A percentile compares a stretch with the other conserved stretches of the same genome.
Conservation (phyloP, 2,888 invertebrate species). For the Andrena dorsata region DNA sequence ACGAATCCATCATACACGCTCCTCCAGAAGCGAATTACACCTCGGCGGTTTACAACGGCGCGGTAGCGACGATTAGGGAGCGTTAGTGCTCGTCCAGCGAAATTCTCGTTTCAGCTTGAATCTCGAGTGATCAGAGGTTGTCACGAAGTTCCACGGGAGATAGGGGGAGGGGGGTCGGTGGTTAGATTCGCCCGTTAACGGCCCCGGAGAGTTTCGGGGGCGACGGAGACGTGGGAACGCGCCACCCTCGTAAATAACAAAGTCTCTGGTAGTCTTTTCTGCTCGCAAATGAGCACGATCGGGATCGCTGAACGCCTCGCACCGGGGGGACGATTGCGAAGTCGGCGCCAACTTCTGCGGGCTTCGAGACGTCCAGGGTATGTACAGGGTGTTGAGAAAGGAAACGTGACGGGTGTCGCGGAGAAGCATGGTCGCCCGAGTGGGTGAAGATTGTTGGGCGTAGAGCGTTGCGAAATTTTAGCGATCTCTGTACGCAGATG, state of each 20-base stretch:
- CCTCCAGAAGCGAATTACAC: background rate
- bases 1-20: slow-evolving; percentile 22
- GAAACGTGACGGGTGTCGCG: background rate
- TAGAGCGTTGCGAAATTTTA: no score
- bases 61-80: no score
- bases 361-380: slow-evolving; percentile 22
- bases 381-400: slow-evolving; percentile 7
- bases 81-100: no score
- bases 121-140: no score
- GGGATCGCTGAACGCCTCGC: slow-evolving; percentile 42
- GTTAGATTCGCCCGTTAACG: background rate
- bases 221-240: slow-evolving; percentile 10
- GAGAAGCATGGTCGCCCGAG: background rate
- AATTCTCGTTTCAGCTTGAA: no score
- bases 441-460: background rate
- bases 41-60: no score
- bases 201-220: slow-evolving; percentile 2
- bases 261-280: slow-evolving; percentile 3
- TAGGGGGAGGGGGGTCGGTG: background rate
- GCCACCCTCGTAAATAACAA: slow-evolving; percentile 26
- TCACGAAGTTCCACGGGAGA: background rate
- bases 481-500: no score
- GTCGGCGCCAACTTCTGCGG: slow-evolving; percentile 45
- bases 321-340: slow-evolving; percentile 42
- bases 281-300: slow-evolving; percentile 43